Evolutionary conservation across 1,140 invertebrate species (phyloP).

Genomic region (Gonatopus flavifemur): DNA sequence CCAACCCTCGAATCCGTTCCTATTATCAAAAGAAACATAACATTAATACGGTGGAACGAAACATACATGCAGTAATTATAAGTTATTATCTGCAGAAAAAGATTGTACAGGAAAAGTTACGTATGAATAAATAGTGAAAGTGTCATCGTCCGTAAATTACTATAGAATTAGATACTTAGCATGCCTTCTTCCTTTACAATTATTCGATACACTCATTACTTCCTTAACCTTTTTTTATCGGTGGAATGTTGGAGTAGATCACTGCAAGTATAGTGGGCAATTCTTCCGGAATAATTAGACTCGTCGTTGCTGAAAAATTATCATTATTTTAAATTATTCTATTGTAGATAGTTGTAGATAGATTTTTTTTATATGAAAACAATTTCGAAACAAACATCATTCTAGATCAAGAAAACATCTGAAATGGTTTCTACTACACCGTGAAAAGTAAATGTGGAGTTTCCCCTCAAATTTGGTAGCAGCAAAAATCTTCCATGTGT

Average conservation of each 20-base stretch:
- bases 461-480: no score
- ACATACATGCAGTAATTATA: background rate
- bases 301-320: constrained; percentile 45
- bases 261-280: constrained; percentile 73
- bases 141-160: background rate
- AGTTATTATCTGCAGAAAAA: background rate
- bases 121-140: background rate
- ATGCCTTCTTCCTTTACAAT: constrained; percentile 2
- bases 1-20: constrained; percentile 79
- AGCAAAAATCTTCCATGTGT: no score
- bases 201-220: no score
- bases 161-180: background rate
- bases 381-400: no score
- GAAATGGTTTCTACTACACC: no score
- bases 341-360: no score
- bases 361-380: no score
- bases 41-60: background rate
- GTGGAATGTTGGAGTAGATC: constrained; percentile 80
- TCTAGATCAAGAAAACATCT: no score
- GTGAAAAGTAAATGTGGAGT: no score
- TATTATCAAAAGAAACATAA: constrained; percentile 40
- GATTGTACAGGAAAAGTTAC: background rate
- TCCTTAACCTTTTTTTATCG: constrained; percentile 81
- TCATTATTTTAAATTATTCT: constrained; percentile 1
- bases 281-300: constrained; percentile 74